These are phyloP conservation scores for Oscheius onirici DNA, from an alignment of 2,888 invertebrate genomes.

Conservation along the genomic window DNA sequence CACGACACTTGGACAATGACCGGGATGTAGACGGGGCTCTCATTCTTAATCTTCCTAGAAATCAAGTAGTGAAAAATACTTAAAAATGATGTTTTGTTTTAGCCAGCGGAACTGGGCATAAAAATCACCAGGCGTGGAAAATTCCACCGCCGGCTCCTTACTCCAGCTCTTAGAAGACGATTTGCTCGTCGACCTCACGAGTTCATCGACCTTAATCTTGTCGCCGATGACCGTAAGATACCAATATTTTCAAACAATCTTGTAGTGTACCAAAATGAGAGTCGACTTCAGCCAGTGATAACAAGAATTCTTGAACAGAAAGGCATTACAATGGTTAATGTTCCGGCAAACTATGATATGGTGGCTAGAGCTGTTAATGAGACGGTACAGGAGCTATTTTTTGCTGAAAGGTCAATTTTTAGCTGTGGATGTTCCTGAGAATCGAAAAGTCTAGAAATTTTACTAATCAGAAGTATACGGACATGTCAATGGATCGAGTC, in stretches of 20 bases:
- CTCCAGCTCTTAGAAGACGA: neutral
- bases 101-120: neutral
- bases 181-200: neutral
- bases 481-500: neutral
- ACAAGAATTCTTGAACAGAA: neutral
- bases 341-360: neutral
- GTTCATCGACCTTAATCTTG: neutral
- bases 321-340: neutral
- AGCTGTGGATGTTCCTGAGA: neutral
- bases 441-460: neutral
- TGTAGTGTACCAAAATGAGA: neutral
- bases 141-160: neutral
- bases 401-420: neutral
- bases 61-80: neutral
- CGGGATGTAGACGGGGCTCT: neutral
- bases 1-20: slow-evolving; percentile 5
- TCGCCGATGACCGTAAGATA: neutral
- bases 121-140: neutral
- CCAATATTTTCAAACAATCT: neutral
- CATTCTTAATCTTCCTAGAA: slow-evolving; percentile 4
- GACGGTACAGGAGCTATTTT: neutral
- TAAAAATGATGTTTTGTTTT: neutral
- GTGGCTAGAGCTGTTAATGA: neutral
- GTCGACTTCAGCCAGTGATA: neutral
- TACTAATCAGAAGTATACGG: neutral